Base-by-base conservation (phyloP, 1,140 invertebrate genomes). In the Leptonema lineaticorne region DNA sequence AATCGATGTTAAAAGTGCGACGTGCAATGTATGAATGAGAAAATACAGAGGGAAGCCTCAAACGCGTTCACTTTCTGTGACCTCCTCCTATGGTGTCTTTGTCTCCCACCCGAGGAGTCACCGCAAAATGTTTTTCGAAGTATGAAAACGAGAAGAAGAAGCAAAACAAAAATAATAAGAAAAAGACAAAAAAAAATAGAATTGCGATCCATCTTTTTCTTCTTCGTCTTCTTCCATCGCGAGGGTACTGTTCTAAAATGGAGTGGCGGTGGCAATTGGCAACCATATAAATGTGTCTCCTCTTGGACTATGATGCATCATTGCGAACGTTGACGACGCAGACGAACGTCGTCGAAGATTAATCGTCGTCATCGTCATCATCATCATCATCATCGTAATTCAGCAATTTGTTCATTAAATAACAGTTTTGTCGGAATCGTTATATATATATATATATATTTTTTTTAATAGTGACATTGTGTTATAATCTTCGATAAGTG, bases 1-100 rank as follows among this genome's bases (percentile, higher is more conserved):
- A n/a, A n/a, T n/a, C n/a, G 37, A 41, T 41, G 37, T 41, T 41
- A 16, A 14, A 16, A 14, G 48, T 18, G 48, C 11, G 48, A 53
- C 48, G 20, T 37, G n/a, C 7, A 53, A 26, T 9, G 24, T 14
- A 20, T 26, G 20, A 58, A 58, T 58, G 28, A 26, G 56, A 58
- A 22, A 16, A n/a, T n/a, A n/a, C n/a, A 41, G 37, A 58, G 56
- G 56, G 56, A 58, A 56, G 53, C 20, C 57, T 33, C 26, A 59
- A 33, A 26, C 26, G 28, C 60, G n/a, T 46, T 63, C 62, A 50
- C 62, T 64, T 50, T 64, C 62, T 14, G 26, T 26, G 27, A 64
- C 62, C 59, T 45, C 59, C 59, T n/a, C 59, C 18, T 33, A n/a
- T n/a, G n/a, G n/a, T n/a, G n/a, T n/a, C 33, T 37, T 18, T 3